Conservation (phyloP, 2,888 invertebrate genomes). For the Tachina fera region DNA sequence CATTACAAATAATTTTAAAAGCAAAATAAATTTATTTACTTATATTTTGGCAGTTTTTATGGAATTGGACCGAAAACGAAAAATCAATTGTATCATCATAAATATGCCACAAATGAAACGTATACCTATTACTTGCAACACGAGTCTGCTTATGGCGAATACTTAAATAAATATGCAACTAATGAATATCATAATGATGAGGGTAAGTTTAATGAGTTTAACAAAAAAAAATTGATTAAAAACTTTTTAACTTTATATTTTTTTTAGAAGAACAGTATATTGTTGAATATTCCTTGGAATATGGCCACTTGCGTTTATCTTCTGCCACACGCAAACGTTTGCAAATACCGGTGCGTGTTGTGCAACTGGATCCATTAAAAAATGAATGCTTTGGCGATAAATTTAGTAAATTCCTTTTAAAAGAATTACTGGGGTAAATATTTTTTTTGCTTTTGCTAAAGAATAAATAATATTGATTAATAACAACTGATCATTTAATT, state of each 20-base stretch:
- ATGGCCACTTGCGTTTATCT: slow-evolving; percentile 96
- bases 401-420: slow-evolving; percentile 94
- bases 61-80: slow-evolving; percentile 80
- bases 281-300: slow-evolving; percentile 98
- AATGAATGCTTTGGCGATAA: slow-evolving; percentile 97
- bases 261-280: slow-evolving; percentile 95
- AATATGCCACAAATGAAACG: slow-evolving; percentile 77
- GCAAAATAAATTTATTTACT: no score
- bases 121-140: slow-evolving; percentile 77
- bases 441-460: not conserved
- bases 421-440: slow-evolving; percentile 91
- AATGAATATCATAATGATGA: slow-evolving; percentile 44
- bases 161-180: slow-evolving; percentile 69
- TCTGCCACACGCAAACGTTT: slow-evolving; percentile 92
- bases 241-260: not conserved
- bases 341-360: slow-evolving; percentile 95
- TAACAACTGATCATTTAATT: not conserved
- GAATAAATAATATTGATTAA: not conserved
- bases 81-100: slow-evolving; percentile 75
- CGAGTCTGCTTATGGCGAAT: slow-evolving; percentile 68
- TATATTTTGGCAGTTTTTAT: slow-evolving; percentile 78
- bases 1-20: no score
- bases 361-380: slow-evolving; percentile 92
- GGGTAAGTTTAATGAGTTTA: slow-evolving; percentile 24
- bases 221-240: not conserved